These are phyloP conservation scores for Perodicticus potto DNA, from an alignment of 2,797 vertebrate species.

Conservation along the genomic window DNA sequence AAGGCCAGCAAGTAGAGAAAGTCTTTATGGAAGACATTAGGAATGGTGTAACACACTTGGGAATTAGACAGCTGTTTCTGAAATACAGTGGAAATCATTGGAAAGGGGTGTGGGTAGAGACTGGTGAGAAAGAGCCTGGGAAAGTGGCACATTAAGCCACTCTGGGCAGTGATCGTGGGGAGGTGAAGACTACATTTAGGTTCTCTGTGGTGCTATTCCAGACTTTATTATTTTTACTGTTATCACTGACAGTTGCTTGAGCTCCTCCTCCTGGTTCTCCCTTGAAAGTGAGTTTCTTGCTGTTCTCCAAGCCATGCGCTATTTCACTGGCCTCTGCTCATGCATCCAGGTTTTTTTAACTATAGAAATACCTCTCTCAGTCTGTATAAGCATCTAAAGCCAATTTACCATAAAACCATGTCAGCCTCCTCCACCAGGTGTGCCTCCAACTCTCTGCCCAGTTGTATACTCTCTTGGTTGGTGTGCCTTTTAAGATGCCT, in stretches of 20 bases:
- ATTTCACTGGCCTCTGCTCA: not conserved
- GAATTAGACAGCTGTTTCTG: not conserved
- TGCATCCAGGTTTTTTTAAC: not conserved
- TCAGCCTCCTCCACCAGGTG: not conserved
- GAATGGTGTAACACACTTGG: not conserved
- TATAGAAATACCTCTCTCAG: not conserved
- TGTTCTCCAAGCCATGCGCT: not conserved
- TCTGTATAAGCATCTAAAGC: not conserved
- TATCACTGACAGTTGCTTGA: not conserved
- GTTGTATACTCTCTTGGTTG: not conserved
- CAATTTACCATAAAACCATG: not conserved
- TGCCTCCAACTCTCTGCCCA: not conserved
- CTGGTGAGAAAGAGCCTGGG: not conserved
- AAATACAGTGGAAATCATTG: not conserved
- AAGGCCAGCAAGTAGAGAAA: not conserved
- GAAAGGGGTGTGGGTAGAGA: not conserved
- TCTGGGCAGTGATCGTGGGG: not conserved
- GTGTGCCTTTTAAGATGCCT: not conserved
- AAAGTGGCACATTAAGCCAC: not conserved
- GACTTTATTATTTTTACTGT: not conserved
- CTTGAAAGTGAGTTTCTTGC: not conserved
- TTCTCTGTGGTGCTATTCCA: not conserved
- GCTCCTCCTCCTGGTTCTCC: not conserved
- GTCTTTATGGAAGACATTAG: not conserved
- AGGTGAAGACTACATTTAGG: not conserved